phyloP scores from a whole-genome alignment of 2,113 vertebrate genomes.

The Myocastor coypus region DNA sequence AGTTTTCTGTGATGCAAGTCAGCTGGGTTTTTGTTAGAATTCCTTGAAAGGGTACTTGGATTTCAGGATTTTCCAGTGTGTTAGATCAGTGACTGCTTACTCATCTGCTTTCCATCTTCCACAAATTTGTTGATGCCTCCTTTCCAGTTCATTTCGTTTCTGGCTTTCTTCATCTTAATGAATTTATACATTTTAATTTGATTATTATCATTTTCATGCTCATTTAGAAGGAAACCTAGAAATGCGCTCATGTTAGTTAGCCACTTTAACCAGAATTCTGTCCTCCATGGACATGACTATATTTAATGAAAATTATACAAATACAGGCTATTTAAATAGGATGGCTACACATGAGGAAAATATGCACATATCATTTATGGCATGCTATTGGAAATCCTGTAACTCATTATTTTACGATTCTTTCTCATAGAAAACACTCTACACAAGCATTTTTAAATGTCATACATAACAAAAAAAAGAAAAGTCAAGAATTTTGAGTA shows the following conservation, averaged over 20 bases:
- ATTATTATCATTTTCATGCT: constrained; percentile 47
- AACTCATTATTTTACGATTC: neutral
- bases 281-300: neutral
- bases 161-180: constrained; percentile 50
- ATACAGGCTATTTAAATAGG: constrained; percentile 32
- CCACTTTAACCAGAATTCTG: constrained; percentile 50
- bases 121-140: constrained; percentile 8
- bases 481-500: neutral
- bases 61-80: constrained; percentile 32
- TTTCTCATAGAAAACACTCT: constrained; percentile 3
- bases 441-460: neutral
- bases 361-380: neutral
- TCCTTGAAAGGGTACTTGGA: neutral
- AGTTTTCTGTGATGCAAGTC: neutral
- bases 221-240: constrained; percentile 18
- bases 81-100: constrained; percentile 29
- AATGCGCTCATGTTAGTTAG: constrained; percentile 20
- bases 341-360: neutral
- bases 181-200: constrained; percentile 67
- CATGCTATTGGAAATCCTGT: neutral
- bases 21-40: neutral
- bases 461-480: neutral
- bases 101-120: constrained; percentile 50
- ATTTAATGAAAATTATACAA: constrained; percentile 21
- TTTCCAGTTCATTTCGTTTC: constrained; percentile 44